Base-by-base conservation (phyloP, 2,888 invertebrate species). In the Dicycla oo region DNA sequence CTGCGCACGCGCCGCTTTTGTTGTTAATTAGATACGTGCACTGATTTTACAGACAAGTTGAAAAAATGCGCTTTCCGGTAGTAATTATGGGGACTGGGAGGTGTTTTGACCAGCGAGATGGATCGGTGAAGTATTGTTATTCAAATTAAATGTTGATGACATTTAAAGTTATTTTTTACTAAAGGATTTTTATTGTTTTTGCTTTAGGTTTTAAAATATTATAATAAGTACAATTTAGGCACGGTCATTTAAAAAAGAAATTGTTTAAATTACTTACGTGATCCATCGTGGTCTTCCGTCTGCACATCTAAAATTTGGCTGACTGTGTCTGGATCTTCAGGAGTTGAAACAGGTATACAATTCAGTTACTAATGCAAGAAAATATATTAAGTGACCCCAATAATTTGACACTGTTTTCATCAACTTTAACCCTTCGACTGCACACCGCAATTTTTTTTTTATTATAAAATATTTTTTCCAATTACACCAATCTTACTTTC, bases 1-100 rank as follows among this genome's bases (percentile, higher is more conserved):
- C 90, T 91, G 94, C 94, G 93, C 94, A 92, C 92, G 93, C 93
- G 93, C 79, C 87, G 82, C 83, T 89, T 90, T 90, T 90, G 89
- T 88, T 72, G 77, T 75, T 86, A 86, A 86, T 86, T 86, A 86
- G 85, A 74, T 81, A 84, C 83, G 68, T 79, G 66, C 79, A 83
- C 78, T 86, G 85, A 86, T 86, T 86, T 86, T 58, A 84, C 74
- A 73, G 75, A 78, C 73, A 73, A 78, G 75, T 82, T 60, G 66
- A 58, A 75, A 82, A 84, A 84, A 85, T 72, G 68, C 62, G 83
- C 85, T 72, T 86, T 85, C 86, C 86, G 83, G 77, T 76, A 56
- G 30, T 73, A 75, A 86, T 86, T 76, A 80, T 60, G 3, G 70
- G 47, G 38, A 38, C 38, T 38, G 38, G 38, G 73, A 61, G 40